Evolutionary conservation across 2,797 vertebrate species (phyloP), one percentile per base, ranked within the genome.

Genomic region (Botia almorhae): DNA sequence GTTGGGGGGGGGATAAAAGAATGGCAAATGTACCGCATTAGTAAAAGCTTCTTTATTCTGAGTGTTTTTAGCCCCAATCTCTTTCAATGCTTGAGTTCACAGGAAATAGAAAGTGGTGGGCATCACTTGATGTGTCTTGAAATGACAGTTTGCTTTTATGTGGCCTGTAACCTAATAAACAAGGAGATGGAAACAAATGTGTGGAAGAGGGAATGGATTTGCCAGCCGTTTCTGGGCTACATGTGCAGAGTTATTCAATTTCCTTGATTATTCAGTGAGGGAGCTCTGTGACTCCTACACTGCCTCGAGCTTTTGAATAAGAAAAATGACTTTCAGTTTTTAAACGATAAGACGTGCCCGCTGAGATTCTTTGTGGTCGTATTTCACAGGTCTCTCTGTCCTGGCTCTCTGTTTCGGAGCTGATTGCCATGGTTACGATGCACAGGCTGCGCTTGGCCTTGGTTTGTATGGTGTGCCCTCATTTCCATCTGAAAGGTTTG

Each of bases 401-500:
- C 69, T 73, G 68, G 58, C 71, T 72, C 79, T 82, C 75, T 82
- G 73, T 82, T 82, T 76, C 55, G 7, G 53, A 82, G 70, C 50
- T 36, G 79, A 87, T 88, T 85, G 74, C 85, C 84, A 87, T 87
- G 87, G 85, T 83, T 81, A 88, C 71, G 76, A 85, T 61, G 81
- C 84, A 72, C 76, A 79, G 81, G 77, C 73, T 74, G 55, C 36
- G 68, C 73, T 81, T 70, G 78, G 76, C 77, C 81, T 85, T 83
- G 76, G 83, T 84, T 87, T 87, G 81, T 83, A 65, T 76, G 81
- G 76, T 71, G 61, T 64, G 81, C 81, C 72, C 84, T 87, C 73
- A 88, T 88, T 88, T 88, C 82, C 85, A 87, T 88, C 82, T 88
- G 87, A 88, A 88, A 87, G 87, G 76, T 83, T 83, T 78, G 64